Conservation (phyloP, 2,113 vertebrate genomes). For the Myotis brandtii region DNA sequence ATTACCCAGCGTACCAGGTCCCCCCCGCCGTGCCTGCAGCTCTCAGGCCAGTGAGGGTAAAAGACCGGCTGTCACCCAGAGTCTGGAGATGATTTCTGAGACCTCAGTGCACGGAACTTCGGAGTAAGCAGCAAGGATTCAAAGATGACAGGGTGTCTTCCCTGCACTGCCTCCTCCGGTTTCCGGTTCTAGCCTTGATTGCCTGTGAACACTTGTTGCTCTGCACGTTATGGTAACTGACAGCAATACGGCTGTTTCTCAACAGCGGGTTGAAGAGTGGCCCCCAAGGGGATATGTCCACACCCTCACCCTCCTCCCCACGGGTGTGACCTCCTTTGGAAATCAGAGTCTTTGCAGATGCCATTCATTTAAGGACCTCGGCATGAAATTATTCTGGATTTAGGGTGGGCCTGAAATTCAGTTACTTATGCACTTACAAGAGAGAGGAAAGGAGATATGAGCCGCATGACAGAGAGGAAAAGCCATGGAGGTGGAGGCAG, state of each 20-base stretch:
- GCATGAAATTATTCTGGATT: background rate
- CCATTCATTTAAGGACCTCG: background rate
- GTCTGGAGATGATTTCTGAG: background rate
- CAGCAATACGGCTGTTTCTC: rapidly evolving
- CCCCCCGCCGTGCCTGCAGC: background rate
- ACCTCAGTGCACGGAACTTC: background rate
- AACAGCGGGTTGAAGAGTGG: rapidly evolving
- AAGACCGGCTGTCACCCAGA: background rate
- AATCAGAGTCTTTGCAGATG: background rate
- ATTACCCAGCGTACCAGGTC: background rate
- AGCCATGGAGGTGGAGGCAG: rapidly evolving
- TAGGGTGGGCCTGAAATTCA: rapidly evolving
- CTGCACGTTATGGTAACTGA: background rate
- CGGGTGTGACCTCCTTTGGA: background rate
- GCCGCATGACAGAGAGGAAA: rapidly evolving
- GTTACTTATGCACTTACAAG: background rate
- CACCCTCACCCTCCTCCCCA: rapidly evolving
- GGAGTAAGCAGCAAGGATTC: too few relatives aligned
- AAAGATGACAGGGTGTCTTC: too few relatives aligned
- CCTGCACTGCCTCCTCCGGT: too few relatives aligned
- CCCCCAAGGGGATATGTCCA: background rate
- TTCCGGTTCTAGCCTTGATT: background rate
- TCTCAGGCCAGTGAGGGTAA: background rate
- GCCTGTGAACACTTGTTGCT: rapidly evolving
- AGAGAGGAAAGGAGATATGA: background rate